Percentiles rank a stretch among this genome's conserved stretches.
These are phyloP conservation scores for Corythoichthys intestinalis DNA, from an alignment of 2,113 vertebrate species.

Conservation along the genomic window DNA sequence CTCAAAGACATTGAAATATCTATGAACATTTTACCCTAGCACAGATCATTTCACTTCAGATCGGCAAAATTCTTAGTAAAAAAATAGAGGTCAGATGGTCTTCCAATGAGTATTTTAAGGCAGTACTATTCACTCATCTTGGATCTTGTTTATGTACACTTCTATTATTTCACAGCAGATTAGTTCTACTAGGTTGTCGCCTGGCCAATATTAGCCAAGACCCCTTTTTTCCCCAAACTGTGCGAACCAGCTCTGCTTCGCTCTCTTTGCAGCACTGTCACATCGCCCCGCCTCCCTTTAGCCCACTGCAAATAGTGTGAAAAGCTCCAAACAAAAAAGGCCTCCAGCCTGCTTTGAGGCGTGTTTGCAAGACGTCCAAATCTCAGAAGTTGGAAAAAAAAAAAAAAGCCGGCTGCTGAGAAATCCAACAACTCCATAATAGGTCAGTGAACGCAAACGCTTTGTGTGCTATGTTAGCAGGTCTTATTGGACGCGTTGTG, in stretches of 20 bases:
- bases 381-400: constrained; percentile 54
- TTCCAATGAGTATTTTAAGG: constrained; percentile 38
- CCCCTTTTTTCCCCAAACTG: constrained; percentile 37
- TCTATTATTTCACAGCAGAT: constrained; percentile 71
- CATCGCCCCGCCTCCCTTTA: constrained; percentile 29
- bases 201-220: constrained; percentile 55
- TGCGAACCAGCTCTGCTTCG: constrained; percentile 43
- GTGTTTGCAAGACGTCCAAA: constrained; percentile 59
- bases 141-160: constrained; percentile 71
- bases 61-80: background rate
- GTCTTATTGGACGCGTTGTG: constrained; percentile 44
- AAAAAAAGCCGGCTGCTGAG: background rate
- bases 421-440: constrained; percentile 64
- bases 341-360: constrained; percentile 62
- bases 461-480: constrained; percentile 48
- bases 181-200: constrained; percentile 65
- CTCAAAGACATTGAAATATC: no score
- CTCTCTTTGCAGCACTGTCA: constrained; percentile 57
- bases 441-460: constrained; percentile 48
- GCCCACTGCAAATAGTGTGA: constrained; percentile 66
- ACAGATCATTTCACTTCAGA: background rate
- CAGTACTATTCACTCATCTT: constrained; percentile 55
- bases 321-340: constrained; percentile 66
- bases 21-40: background rate
- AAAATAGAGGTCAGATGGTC: background rate